Conservation (phyloP, 1,140 invertebrate species). For the Colletes latitarsis region DNA sequence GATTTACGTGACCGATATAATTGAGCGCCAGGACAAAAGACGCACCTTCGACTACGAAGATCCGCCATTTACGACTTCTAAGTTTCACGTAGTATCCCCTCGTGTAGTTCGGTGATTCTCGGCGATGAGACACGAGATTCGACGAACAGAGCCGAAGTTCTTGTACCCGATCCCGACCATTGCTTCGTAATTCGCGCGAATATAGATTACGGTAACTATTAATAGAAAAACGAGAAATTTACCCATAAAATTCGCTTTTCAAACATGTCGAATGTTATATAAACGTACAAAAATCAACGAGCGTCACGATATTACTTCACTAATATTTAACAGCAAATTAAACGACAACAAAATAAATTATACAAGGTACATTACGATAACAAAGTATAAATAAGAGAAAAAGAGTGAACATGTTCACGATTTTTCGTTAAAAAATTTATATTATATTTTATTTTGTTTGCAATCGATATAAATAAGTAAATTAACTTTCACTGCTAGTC, state of each 20-base stretch:
- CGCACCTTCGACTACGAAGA: neutral
- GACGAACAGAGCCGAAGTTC: conserved; percentile 19
- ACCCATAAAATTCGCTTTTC: neutral
- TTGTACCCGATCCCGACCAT: neutral
- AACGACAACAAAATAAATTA: neutral
- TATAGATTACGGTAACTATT: neutral
- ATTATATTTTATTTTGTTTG: neutral
- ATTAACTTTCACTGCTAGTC: neutral
- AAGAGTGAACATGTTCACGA: neutral
- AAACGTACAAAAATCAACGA: neutral
- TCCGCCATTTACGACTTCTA: conserved; percentile 35
- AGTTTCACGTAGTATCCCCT: neutral
- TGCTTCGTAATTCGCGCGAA: neutral
- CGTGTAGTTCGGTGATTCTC: neutral
- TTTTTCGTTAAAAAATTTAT: neutral
- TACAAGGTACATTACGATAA: neutral
- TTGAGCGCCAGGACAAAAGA: neutral
- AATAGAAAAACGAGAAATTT: conserved; percentile 1
- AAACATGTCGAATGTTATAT: neutral
- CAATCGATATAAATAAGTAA: neutral
- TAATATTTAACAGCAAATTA: neutral
- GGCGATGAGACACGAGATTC: neutral
- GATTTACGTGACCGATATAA: neutral
- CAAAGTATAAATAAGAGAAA: neutral
- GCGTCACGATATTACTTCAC: neutral